phyloP scores from a whole-genome alignment of 2,888 invertebrate species.

The Alsophila aescularia region DNA sequence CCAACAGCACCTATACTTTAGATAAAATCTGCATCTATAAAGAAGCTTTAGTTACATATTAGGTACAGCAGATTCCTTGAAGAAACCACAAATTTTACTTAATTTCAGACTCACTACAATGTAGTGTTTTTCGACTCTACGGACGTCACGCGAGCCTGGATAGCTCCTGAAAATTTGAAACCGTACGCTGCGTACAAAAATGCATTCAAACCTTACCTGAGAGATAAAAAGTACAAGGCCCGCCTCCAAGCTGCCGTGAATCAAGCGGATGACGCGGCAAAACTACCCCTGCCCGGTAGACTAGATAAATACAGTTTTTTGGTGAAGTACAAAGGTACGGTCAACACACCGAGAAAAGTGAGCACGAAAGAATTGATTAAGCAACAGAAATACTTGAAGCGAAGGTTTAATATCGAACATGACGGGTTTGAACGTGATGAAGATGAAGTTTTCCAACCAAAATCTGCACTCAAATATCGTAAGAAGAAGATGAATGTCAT shows the following conservation, averaged over 20 bases:
- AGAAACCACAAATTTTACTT: no score
- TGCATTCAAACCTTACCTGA: conserved; percentile 36
- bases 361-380: conserved; percentile 53
- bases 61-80: no score
- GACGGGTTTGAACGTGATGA: conserved; percentile 56
- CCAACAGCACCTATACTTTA: no score
- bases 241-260: conserved; percentile 63
- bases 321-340: conserved; percentile 66
- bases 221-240: conserved; percentile 48
- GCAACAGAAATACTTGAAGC: conserved; percentile 58
- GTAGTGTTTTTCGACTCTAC: conserved; percentile 80
- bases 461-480: conserved; percentile 2
- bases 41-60: no score
- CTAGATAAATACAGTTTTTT: conserved; percentile 76
- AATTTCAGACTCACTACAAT: conserved; percentile 81
- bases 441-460: conserved; percentile 25
- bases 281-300: conserved; percentile 58
- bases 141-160: conserved; percentile 76
- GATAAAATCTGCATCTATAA: no score
- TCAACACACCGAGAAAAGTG: conserved; percentile 64
- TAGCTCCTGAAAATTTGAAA: conserved; percentile 62
- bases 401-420: conserved; percentile 60
- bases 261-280: conserved; percentile 71
- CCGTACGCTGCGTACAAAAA: conserved; percentile 60
- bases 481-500: conserved; percentile 45